Evolutionary conservation across 2,113 vertebrate genomes (phyloP).

Genomic region (Agapornis roseicollis): DNA sequence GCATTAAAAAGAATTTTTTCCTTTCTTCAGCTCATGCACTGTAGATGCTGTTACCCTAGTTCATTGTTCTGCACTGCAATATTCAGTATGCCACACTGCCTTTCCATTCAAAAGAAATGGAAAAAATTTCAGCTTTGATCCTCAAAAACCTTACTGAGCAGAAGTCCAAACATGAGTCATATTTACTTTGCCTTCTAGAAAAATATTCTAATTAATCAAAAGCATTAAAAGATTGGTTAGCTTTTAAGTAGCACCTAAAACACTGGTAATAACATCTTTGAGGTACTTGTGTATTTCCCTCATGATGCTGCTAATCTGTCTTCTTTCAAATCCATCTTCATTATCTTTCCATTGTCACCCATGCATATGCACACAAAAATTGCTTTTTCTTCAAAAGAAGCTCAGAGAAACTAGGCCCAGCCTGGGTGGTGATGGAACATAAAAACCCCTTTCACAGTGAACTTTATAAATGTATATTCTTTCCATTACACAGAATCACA

Average conservation of each 20-base stretch:
- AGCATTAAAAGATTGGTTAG: not conserved
- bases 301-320: not conserved
- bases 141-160: not conserved
- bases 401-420: not conserved
- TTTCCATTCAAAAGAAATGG: not conserved
- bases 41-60: not conserved
- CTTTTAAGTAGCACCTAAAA: not conserved
- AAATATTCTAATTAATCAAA: not conserved
- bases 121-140: not conserved
- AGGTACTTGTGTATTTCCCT: not conserved
- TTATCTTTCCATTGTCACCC: not conserved
- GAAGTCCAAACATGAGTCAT: not conserved
- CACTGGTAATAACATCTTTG: not conserved
- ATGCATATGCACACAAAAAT: not conserved
- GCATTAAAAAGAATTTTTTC: not conserved
- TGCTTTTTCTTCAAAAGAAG: not conserved
- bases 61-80: not conserved
- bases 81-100: not conserved
- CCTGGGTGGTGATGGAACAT: not conserved
- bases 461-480: not conserved
- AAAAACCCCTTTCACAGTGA: not conserved
- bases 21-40: not conserved
- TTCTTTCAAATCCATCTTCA: not conserved
- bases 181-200: not conserved
- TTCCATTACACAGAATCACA: not conserved